phyloP scores from a whole-genome alignment of 2,797 vertebrate species.

The Prionace glauca region DNA sequence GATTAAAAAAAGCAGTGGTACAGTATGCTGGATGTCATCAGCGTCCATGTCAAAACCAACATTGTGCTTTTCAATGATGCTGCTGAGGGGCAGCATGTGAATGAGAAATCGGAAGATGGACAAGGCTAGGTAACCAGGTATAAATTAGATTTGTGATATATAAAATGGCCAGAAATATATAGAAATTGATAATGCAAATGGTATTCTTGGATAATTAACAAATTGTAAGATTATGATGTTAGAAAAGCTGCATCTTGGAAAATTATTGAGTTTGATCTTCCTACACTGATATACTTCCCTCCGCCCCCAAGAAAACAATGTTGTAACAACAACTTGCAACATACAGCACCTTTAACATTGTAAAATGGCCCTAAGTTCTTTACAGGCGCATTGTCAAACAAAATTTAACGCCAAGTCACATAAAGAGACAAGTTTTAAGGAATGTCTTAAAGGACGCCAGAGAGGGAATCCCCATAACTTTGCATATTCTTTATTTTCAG shows the following conservation, averaged over 20 bases:
- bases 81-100: too few relatives aligned
- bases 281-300: not conserved
- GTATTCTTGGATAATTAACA: not conserved
- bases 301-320: not conserved
- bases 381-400: not conserved
- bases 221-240: not conserved
- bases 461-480: not conserved
- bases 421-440: not conserved
- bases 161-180: not conserved
- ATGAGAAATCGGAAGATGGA: too few relatives aligned
- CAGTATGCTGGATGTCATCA: too few relatives aligned
- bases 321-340: not conserved
- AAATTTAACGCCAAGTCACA: not conserved
- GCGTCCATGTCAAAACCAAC: too few relatives aligned
- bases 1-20: too few relatives aligned
- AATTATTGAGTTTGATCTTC: not conserved
- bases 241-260: not conserved
- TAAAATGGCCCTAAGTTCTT: not conserved
- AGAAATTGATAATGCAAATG: not conserved
- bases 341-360: not conserved
- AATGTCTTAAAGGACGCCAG: not conserved
- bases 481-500: too few relatives aligned
- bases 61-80: too few relatives aligned
- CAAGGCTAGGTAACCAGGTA: not conserved
- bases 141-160: not conserved